These are phyloP conservation scores for Lordiphosa mommai DNA, from an alignment of 1,140 invertebrate species.

Conservation along the genomic window DNA sequence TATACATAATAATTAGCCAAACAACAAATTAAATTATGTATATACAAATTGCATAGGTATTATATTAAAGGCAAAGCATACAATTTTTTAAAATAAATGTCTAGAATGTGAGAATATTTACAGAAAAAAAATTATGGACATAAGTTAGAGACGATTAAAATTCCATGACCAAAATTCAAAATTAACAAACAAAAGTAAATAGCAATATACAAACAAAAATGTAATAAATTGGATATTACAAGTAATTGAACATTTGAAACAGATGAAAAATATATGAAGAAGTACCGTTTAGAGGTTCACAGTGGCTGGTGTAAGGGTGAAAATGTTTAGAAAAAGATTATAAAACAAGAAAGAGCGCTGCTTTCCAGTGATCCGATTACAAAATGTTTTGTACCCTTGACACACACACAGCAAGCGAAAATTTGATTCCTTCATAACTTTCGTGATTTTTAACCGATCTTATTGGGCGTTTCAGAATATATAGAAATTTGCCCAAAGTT, in stretches of 20 bases:
- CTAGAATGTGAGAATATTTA: conserved; percentile 38
- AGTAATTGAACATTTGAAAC: neutral
- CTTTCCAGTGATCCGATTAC: too few relatives aligned
- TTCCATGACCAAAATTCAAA: conserved; percentile 35
- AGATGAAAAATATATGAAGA: too few relatives aligned
- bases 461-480: too few relatives aligned
- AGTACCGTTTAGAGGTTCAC: too few relatives aligned
- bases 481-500: too few relatives aligned
- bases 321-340: too few relatives aligned
- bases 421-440: too few relatives aligned
- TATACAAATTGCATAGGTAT: conserved; percentile 51
- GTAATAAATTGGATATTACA: neutral
- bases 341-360: too few relatives aligned
- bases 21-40: conserved; percentile 31
- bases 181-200: conserved; percentile 22
- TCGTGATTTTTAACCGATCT: too few relatives aligned
- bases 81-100: conserved; percentile 54
- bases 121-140: conserved; percentile 20
- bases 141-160: conserved; percentile 9
- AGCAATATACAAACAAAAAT: neutral
- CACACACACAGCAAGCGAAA: too few relatives aligned
- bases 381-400: too few relatives aligned
- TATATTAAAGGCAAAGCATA: conserved; percentile 27
- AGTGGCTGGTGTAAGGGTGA: too few relatives aligned
- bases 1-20: conserved; percentile 45